phyloP scores from a whole-genome alignment of 2,113 vertebrate species.

The Amphiprion percula region DNA sequence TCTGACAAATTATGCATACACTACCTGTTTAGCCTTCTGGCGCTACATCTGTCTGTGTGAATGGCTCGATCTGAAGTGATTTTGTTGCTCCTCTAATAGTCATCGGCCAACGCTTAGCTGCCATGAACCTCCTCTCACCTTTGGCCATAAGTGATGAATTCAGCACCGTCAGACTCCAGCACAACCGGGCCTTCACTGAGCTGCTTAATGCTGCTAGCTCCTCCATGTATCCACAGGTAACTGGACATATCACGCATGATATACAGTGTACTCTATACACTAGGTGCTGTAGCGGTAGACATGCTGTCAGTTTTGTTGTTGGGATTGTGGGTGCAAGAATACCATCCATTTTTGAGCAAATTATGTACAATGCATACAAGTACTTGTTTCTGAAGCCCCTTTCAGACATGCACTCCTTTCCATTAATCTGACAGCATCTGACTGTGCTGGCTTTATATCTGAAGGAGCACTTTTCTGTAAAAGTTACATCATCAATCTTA shows the following conservation, averaged over 20 bases:
- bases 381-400: too few species aligned
- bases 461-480: too few species aligned
- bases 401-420: too few species aligned
- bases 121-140: slow-evolving; percentile 93
- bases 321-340: too few species aligned
- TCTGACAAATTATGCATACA: neutral
- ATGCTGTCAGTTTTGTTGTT: neutral
- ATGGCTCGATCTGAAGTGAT: neutral
- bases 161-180: slow-evolving; percentile 93
- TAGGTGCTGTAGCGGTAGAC: neutral
- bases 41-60: neutral
- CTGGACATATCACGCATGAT: neutral
- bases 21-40: neutral
- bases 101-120: slow-evolving; percentile 91
- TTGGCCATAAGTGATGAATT: slow-evolving; percentile 95
- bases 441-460: too few species aligned
- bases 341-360: too few species aligned
- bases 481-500: too few species aligned
- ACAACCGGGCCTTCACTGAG: slow-evolving; percentile 93
- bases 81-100: slow-evolving; percentile 79
- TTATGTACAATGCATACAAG: too few species aligned
- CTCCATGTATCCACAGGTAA: slow-evolving; percentile 82
- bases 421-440: too few species aligned
- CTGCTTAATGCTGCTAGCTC: slow-evolving; percentile 86
- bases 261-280: neutral